phyloP scores from a whole-genome alignment of 2,113 vertebrate species.

The Aix galericulata region DNA sequence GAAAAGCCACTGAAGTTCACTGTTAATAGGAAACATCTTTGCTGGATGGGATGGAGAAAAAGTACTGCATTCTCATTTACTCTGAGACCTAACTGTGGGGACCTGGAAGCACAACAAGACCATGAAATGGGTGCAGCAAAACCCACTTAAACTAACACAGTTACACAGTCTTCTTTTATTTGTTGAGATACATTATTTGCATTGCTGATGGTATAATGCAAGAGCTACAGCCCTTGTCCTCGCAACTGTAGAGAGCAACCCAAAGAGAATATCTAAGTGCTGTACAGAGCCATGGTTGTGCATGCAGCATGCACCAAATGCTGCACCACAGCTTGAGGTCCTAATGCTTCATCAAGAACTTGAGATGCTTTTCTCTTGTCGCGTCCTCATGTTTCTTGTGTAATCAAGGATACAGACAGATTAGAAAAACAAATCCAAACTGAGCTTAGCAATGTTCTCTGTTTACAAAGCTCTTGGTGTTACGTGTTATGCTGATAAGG shows the following conservation, averaged over 20 bases:
- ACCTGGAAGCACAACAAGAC: neutral
- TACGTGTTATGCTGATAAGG: neutral
- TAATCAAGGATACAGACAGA: neutral
- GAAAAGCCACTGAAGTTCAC: neutral
- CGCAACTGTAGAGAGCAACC: neutral
- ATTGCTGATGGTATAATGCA: neutral
- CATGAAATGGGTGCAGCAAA: neutral
- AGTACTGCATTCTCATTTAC: neutral
- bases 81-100: neutral
- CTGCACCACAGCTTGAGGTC: neutral
- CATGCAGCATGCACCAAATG: fast-evolving
- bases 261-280: neutral
- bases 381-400: neutral
- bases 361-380: neutral
- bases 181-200: neutral
- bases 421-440: conserved; percentile 1
- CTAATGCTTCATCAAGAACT: neutral
- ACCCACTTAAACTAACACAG: neutral
- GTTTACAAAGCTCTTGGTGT: conserved; percentile 31
- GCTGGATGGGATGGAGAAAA: neutral
- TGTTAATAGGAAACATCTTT: neutral
- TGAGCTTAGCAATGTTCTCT: neutral
- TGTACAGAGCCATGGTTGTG: neutral
- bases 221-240: neutral
- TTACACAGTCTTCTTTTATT: neutral